Evolutionary conservation across 2,888 invertebrate genomes (phyloP).

Genomic region (Meliscaeva auricollis): DNA sequence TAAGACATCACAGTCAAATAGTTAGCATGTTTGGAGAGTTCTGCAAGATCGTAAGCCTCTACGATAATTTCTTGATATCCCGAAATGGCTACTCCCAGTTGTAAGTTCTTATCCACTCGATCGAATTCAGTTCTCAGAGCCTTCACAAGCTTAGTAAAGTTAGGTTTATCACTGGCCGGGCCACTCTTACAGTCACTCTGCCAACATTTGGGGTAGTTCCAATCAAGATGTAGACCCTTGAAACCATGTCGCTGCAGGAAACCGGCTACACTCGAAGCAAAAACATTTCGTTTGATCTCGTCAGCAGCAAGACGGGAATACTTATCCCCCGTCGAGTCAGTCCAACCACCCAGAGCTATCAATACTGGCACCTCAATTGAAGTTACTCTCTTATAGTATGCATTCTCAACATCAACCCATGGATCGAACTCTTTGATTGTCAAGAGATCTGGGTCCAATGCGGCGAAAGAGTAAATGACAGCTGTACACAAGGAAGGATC

Average conservation of each 20-base stretch:
- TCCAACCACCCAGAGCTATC: slow-evolving; percentile 97
- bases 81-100: slow-evolving; percentile 92
- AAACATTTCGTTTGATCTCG: slow-evolving; percentile 87
- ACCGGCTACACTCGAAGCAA: slow-evolving; percentile 88
- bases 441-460: slow-evolving; percentile 91
- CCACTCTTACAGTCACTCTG: slow-evolving; percentile 95
- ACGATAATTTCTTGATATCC: slow-evolving; percentile 96
- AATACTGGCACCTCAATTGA: slow-evolving; percentile 88
- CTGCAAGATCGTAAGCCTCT: slow-evolving; percentile 91
- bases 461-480: slow-evolving; percentile 95
- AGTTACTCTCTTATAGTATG: slow-evolving; percentile 91
- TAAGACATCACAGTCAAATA: slow-evolving; percentile 95
- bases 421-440: slow-evolving; percentile 93
- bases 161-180: slow-evolving; percentile 90
- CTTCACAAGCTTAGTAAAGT: slow-evolving; percentile 90
- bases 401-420: slow-evolving; percentile 94
- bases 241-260: slow-evolving; percentile 92
- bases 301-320: slow-evolving; percentile 92
- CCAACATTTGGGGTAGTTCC: slow-evolving; percentile 98
- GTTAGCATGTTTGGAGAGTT: slow-evolving; percentile 89
- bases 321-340: slow-evolving; percentile 94
- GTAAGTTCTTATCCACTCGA: slow-evolving; percentile 85
- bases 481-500: slow-evolving; percentile 94
- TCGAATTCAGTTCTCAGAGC: slow-evolving; percentile 84
- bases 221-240: slow-evolving; percentile 95